These are phyloP conservation scores for Heteropelma amictum DNA, from an alignment of 2,888 invertebrate species.

Conservation along the genomic window DNA sequence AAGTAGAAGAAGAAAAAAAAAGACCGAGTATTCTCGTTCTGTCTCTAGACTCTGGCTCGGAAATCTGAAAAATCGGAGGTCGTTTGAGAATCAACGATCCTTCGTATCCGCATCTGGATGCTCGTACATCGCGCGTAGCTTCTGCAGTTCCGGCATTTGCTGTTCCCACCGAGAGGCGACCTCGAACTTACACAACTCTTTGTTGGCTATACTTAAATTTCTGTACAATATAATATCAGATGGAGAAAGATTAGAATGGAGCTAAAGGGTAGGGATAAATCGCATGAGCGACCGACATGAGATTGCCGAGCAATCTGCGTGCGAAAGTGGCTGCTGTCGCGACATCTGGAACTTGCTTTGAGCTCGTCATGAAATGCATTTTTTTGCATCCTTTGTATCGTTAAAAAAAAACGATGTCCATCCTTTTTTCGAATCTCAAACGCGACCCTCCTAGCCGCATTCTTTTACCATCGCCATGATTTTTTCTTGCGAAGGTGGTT, in stretches of 20 bases:
- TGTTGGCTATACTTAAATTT: not conserved
- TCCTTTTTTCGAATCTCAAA: too few species aligned
- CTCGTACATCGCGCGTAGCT: constrained; percentile 13
- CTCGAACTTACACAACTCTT: constrained; percentile 63
- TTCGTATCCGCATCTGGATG: constrained; percentile 17
- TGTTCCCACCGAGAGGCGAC: constrained; percentile 45
- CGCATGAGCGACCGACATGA: too few species aligned
- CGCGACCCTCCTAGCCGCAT: too few species aligned
- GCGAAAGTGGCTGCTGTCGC: too few species aligned
- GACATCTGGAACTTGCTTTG: too few species aligned
- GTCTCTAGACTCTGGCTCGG: not conserved
- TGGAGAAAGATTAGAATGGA: not conserved
- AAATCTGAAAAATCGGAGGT: constrained; percentile 28
- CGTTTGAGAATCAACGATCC: constrained; percentile 2
- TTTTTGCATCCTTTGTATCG: too few species aligned
- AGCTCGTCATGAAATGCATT: too few species aligned
- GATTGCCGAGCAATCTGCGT: too few species aligned
- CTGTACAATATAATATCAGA: not conserved
- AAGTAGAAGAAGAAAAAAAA: constrained; percentile 1
- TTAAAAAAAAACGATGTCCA: too few species aligned
- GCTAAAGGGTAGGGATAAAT: not conserved
- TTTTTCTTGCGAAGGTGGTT: too few species aligned
- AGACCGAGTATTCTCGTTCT: not conserved
- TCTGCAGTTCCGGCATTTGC: constrained; percentile 44
- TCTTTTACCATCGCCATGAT: too few species aligned